Percentiles rank a stretch among this genome's conserved stretches.
Conservation (phyloP, 2,888 invertebrate species). For the Scaptomyza cyrtandrae region DNA sequence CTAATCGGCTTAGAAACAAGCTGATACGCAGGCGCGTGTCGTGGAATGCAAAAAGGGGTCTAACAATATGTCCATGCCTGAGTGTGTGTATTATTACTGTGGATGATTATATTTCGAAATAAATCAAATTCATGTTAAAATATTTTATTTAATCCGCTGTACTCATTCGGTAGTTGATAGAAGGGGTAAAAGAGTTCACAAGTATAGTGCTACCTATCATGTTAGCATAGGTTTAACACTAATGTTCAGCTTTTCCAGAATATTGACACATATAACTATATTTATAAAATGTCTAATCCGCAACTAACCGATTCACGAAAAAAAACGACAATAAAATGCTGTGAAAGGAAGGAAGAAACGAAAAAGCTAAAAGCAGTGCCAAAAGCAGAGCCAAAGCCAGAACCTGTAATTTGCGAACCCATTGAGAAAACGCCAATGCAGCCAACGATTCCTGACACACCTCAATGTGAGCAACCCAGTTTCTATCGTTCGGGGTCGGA, state of each 20-base stretch:
- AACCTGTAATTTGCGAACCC: slow-evolving; percentile 11
- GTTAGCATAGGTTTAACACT: not conserved
- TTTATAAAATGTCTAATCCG: slow-evolving; percentile 39
- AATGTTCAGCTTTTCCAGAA: not conserved
- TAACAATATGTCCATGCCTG: not conserved
- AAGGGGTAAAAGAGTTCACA: no score
- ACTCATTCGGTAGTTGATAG: not conserved
- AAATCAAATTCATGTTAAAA: slow-evolving; percentile 20
- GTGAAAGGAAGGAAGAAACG: slow-evolving; percentile 10
- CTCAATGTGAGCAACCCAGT: not conserved
- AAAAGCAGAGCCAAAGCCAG: not conserved
- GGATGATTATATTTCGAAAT: slow-evolving; percentile 36
- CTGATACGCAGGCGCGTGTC: slow-evolving; percentile 5
- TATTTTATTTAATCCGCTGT: not conserved
- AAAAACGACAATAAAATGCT: slow-evolving; percentile 21
- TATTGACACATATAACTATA: not conserved
- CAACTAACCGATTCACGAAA: not conserved
- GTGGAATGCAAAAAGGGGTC: slow-evolving; percentile 23
- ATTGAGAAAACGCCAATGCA: slow-evolving; percentile 28
- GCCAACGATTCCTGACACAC: not conserved
- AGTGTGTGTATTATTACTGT: not conserved
- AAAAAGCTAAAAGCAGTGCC: slow-evolving; percentile 1
- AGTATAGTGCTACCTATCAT: not conserved
- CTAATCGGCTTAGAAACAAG: slow-evolving; percentile 61
- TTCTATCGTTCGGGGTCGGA: slow-evolving; percentile 30